Evolutionary conservation across 2,888 invertebrate species (phyloP).

Genomic region (Heliconius hortense): DNA sequence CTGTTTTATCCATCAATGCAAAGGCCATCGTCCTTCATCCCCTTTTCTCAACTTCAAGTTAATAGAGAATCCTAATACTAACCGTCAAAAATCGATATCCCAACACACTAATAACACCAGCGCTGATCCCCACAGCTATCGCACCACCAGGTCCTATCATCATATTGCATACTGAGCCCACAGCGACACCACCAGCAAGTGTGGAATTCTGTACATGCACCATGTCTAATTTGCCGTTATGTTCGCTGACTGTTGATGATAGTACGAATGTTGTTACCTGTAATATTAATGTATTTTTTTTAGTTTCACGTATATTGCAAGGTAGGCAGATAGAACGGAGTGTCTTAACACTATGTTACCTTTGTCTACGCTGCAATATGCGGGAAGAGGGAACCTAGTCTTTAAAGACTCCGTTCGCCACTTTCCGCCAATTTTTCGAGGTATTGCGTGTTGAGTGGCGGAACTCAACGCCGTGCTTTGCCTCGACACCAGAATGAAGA

Average conservation of each 20-base stretch:
- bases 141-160: conserved; percentile 92
- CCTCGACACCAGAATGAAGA: too few species aligned
- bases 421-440: too few species aligned
- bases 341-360: too few species aligned
- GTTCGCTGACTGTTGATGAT: conserved; percentile 87
- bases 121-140: conserved; percentile 88
- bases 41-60: not conserved
- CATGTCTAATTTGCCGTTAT: conserved; percentile 91
- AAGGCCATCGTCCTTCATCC: not conserved
- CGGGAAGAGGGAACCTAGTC: too few species aligned
- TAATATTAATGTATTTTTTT: not conserved
- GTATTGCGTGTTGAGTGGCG: too few species aligned
- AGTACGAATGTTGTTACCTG: conserved; percentile 90
- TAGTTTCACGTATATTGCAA: not conserved
- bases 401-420: too few species aligned
- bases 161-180: conserved; percentile 92
- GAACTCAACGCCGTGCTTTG: too few species aligned
- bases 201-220: conserved; percentile 97
- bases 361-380: too few species aligned
- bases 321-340: not conserved
- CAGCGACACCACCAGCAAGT: conserved; percentile 95
- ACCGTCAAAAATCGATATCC: conserved; percentile 91
- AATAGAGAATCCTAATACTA: conserved; percentile 51
- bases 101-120: conserved; percentile 89
- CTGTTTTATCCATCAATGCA: too few species aligned